Base-by-base conservation (phyloP, 2,888 invertebrate genomes). In the Perizoma flavofasciatum region DNA sequence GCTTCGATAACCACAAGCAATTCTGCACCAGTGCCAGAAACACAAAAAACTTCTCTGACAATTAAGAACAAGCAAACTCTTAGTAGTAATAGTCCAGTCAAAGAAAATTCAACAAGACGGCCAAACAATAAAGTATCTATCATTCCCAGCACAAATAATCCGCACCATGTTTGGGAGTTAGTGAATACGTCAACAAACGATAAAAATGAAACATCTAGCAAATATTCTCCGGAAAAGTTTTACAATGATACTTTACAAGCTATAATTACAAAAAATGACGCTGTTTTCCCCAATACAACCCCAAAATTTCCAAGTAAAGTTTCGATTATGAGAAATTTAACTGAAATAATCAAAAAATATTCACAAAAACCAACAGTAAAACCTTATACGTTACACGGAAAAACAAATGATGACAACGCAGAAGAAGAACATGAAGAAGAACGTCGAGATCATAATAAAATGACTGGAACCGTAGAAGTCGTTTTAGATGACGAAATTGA, bases 231-330 rank as follows among this genome's bases (percentile, higher is more conserved):
- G 65, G 90, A 93, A 68, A 93, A 92, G 77, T 92, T 93, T 63
- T 94, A 93, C 62, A 94, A 94, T 70, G 93, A 94, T 65, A 94
- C 94, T 0, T 81, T 94, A 47, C 94, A 94, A 77, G 94, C 94
- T 4, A 94, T 94, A 70, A 93, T 94, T 40, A 93, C 92, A 2
- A 94, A 93, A 78, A 94, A 94, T 75, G 89, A 91, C 67, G 90
- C 86, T 43, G 71, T 82, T 10, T 85, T 86, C 63, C 85, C 89
- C 7, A 90, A 86, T 58, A 89, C 91, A 6, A 91, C 92, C 22
- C 89, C 91, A 8, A 86, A 79, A 67, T 91, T 91, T 75, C 71
- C 82, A 5, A 85, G 80, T 58, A 91, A 88, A 76, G 87, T 92
- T 60, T 86, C 88, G 61, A 79, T 90, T 69, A 84, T 94, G 66